Evolutionary conservation across 2,113 vertebrate species (phyloP), one percentile per base, ranked within the genome.

Genomic region (Pyrgilauda ruficollis): DNA sequence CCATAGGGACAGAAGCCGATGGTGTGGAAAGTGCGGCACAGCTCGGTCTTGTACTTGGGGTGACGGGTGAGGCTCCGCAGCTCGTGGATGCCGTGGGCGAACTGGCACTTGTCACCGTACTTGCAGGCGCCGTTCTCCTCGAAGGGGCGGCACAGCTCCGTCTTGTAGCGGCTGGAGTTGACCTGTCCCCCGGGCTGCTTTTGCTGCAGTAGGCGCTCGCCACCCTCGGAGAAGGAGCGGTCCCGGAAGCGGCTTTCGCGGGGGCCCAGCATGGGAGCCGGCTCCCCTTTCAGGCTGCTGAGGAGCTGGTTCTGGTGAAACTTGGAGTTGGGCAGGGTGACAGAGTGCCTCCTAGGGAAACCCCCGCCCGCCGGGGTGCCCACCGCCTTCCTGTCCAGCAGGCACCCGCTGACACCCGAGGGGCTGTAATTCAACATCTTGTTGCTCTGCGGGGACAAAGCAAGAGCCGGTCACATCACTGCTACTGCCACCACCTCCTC

Each of bases 11-110:
- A 99, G 97, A 99, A 99, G 44, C 99, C 99, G 39, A 99, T 99
- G 98, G 99, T 99, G 97, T 99, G 99, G 98, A 99, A 99, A 95
- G 99, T 99, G 98, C 99, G 99, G 98, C 99, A 99, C 93, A 99
- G 98, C 98, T 99, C 99, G 5, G 99, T 99, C 98, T 99, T 99
- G 98, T 99, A 99, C 96, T 99, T 99, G 97, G 99, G 99, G 87
- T 99, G 99, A 83, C 99, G 99, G 94, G 98, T 99, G 96, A 99
- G 98, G 98, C 99, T 99, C 93, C 99, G 98, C 95, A 99, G 98
- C 99, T 99, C 99, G 10, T 99, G 99, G 97, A 99, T 98, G 81
- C 99, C 99, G 13, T 99, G 99, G 43, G 99, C 99, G 64, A 99
- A 99, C 98, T 99, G 99, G 98, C 99, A 99, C 96, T 99, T 99